phyloP scores from a whole-genome alignment of 2,797 vertebrate species.

The Sphenopsis melanotis region DNA sequence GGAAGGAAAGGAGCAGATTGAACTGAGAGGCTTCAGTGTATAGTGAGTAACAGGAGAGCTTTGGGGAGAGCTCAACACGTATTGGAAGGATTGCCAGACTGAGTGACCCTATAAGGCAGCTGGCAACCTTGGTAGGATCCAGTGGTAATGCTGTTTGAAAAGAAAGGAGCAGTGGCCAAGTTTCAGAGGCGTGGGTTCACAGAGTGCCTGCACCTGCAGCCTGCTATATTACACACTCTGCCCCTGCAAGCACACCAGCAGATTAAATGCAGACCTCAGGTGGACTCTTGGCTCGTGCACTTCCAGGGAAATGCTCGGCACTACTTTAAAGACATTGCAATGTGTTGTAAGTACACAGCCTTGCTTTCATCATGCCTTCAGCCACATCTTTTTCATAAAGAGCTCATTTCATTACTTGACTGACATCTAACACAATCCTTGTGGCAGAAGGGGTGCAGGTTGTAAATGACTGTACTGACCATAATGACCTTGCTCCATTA shows the following conservation, averaged over 20 bases:
- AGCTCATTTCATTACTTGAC: not conserved
- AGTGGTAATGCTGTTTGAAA: not conserved
- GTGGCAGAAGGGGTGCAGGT: not conserved
- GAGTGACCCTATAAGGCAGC: not conserved
- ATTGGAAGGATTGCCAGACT: not conserved
- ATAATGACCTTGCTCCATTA: not conserved
- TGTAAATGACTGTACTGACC: not conserved
- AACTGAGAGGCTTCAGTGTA: not conserved
- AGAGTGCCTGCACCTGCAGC: slow-evolving; percentile 12
- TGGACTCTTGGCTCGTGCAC: not conserved
- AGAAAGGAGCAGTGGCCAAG: not conserved
- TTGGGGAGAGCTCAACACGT: not conserved
- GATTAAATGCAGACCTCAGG: not conserved
- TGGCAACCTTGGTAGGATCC: not conserved
- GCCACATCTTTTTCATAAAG: not conserved
- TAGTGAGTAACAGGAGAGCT: not conserved
- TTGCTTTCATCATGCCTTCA: slow-evolving; percentile 4
- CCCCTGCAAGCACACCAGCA: not conserved
- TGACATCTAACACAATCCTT: not conserved
- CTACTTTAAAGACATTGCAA: slow-evolving; percentile 9
- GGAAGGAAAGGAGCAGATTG: not conserved
- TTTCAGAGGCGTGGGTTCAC: not conserved
- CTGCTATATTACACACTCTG: not conserved
- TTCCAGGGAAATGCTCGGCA: not conserved
- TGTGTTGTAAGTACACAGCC: not conserved